Evolutionary conservation across 2,797 vertebrate species (phyloP).

Genomic region (Cirrhinus molitorella): DNA sequence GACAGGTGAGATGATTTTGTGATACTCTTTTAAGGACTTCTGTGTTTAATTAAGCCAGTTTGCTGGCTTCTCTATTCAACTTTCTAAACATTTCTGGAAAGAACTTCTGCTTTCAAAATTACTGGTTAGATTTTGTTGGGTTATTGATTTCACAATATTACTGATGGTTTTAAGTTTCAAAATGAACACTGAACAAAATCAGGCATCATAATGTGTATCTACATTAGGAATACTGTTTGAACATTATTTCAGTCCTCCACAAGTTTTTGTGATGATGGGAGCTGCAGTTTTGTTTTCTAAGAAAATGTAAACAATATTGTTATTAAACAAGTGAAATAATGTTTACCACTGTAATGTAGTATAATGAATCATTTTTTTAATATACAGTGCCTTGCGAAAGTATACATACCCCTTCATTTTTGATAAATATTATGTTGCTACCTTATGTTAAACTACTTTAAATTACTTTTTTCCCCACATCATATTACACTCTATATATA

Average conservation of each 20-base stretch:
- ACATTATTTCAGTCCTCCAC: neutral
- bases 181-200: neutral
- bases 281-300: neutral
- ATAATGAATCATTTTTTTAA: too few species aligned
- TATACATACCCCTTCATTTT: too few species aligned
- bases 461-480: too few species aligned
- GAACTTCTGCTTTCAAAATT: neutral
- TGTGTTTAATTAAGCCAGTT: neutral
- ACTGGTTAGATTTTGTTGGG: neutral
- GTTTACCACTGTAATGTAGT: too few species aligned
- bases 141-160: neutral
- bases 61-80: too few species aligned
- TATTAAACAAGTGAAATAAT: too few species aligned
- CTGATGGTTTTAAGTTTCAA: neutral
- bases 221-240: neutral
- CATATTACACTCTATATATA: too few species aligned
- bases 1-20: neutral
- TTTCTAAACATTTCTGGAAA: neutral
- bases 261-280: neutral
- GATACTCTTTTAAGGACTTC: neutral
- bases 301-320: neutral
- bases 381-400: too few species aligned
- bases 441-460: too few species aligned
- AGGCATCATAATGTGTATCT: neutral
- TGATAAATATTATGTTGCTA: too few species aligned